Evolutionary conservation across 2,797 vertebrate species (phyloP), one percentile per base, ranked within the genome.

Genomic region (Platyrinchus mystaceus): DNA sequence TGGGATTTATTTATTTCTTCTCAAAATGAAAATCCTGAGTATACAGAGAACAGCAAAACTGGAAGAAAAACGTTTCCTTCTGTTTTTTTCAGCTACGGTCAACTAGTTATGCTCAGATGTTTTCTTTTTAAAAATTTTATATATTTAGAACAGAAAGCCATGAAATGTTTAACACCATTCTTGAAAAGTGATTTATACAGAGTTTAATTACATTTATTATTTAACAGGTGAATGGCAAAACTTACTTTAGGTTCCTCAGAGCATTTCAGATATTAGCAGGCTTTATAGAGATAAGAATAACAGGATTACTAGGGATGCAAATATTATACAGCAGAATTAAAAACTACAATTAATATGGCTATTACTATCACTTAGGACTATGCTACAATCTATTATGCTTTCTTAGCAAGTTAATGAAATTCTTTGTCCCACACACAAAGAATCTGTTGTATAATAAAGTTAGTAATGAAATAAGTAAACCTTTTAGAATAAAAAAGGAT

Each of bases 181-280:
- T 92, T 87, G 41, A 96, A 94, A 94, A 94, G 39, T 67, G 68
- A 81, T 58, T 90, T 70, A 44, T 93, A 95, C 93, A 96, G 92
- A 94, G 63, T 89, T 91, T 88, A 94, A 90, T 84, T 81, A 90
- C 84, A 91, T 91, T 94, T 95, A 94, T 95, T 90, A 89, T 87
- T 93, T 94, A 91, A 96, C 92, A 95, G 87, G 84, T 3, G 34
- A 95, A 93, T 93, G 89, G 87, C 37, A 88, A 96, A 95, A 95
- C 66, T 95, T 95, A 73, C 78, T 94, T 95, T 94, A 95, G 92
- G 83, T 92, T 95, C 90, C 70, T 96, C 86, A 89, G 69, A 95
- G 87, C 91, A 91, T 84, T 85, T 95, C 81, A 89, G 80, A 88
- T 96, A 97, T 95, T 93, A 97, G 84, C 92, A 96, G 93, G 89